Percentiles rank a stretch among this genome's conserved stretches.
phyloP scores from a whole-genome alignment of 2,113 vertebrate species.

The Archocentrus centrarchus region DNA sequence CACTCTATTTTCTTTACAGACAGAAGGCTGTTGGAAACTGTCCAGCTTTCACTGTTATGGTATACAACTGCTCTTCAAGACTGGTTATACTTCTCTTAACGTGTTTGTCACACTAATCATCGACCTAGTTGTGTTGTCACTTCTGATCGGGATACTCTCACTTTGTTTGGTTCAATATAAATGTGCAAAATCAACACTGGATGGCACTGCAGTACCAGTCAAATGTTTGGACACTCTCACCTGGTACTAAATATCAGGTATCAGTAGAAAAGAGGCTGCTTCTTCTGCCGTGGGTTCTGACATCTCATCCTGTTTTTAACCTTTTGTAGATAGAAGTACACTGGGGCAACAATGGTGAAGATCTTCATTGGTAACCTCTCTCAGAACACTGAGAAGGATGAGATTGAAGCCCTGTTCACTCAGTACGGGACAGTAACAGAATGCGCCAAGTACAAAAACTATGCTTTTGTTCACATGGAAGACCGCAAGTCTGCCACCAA shows the following conservation, averaged over 20 bases:
- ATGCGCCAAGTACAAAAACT: slow-evolving; percentile 86
- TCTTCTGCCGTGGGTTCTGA: neutral
- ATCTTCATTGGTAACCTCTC: slow-evolving; percentile 86
- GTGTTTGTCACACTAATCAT: neutral
- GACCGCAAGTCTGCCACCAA: slow-evolving; percentile 83
- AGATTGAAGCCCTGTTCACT: slow-evolving; percentile 80
- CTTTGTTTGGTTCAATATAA: no score
- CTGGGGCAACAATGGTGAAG: slow-evolving; percentile 80
- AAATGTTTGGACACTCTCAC: no score
- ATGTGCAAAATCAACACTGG: neutral
- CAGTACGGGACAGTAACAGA: slow-evolving; percentile 82
- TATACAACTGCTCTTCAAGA: neutral
- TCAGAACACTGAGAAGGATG: slow-evolving; percentile 77
- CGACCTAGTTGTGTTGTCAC: neutral
- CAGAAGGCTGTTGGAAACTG: neutral
- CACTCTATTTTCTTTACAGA: neutral
- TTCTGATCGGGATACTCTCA: no score
- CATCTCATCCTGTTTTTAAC: neutral
- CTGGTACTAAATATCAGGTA: neutral
- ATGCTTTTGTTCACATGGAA: slow-evolving; percentile 87
- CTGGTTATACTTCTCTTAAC: neutral
- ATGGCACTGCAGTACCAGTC: neutral
- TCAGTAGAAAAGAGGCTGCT: neutral
- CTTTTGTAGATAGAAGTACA: neutral
- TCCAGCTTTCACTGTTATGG: neutral